Percentiles rank a stretch among this genome's conserved stretches.
Evolutionary conservation across 92 coral and sea anemone species (phyloP).

Genomic region (Palythoa grandiflora): DNA sequence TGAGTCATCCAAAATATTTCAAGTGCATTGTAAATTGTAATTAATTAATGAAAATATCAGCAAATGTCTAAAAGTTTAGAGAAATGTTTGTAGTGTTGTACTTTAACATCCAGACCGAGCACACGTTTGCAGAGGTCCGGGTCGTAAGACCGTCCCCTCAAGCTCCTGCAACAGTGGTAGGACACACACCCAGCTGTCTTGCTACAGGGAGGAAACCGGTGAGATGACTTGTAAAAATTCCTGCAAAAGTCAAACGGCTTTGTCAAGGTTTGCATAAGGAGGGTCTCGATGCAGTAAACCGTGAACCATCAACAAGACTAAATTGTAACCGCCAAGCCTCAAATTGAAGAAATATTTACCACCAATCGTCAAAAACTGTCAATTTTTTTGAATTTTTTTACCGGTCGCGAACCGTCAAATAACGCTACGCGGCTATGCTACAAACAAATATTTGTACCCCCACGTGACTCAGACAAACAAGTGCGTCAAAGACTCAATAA

Average conservation of each 20-base stretch:
- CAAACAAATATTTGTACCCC: no score
- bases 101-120: slow-evolving; percentile 2
- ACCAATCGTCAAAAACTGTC: no score
- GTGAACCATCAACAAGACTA: background rate
- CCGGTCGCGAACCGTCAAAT: no score
- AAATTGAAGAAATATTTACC: no score
- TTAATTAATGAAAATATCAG: background rate
- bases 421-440: no score
- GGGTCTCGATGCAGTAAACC: slow-evolving; percentile 45
- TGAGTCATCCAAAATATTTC: background rate
- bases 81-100: slow-evolving; percentile 23
- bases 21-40: background rate
- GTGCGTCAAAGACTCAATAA: no score
- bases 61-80: slow-evolving; percentile 27
- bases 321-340: no score
- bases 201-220: slow-evolving; percentile 22
- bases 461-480: no score
- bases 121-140: slow-evolving; percentile 28
- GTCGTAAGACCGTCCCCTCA: slow-evolving; percentile 16
- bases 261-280: slow-evolving; percentile 5
- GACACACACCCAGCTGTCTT: slow-evolving; percentile 5
- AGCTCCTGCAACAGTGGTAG: slow-evolving; percentile 29
- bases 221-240: slow-evolving; percentile 43
- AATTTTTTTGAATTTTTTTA: no score
- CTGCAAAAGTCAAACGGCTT: slow-evolving; percentile 3